Evolutionary conservation across 2,797 vertebrate species (phyloP).

Genomic region (Phataginus tetradactyla): DNA sequence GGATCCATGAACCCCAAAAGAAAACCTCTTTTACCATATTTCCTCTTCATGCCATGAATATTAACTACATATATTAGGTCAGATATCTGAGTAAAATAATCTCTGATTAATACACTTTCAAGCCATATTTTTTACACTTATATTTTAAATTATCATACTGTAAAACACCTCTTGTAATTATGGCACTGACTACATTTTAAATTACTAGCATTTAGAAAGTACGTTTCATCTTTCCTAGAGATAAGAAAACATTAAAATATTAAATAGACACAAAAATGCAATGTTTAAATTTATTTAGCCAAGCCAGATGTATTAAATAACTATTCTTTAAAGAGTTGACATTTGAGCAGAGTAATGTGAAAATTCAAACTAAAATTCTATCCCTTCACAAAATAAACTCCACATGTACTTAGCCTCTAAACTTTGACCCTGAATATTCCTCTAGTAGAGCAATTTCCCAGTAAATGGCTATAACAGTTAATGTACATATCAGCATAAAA

Average conservation of each 20-base stretch:
- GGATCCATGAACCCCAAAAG: rapidly evolving
- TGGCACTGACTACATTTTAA: neutral
- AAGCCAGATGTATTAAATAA: neutral
- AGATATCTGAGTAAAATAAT: neutral
- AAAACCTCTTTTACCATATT: neutral
- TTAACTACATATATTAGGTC: neutral
- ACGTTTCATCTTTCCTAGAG: neutral
- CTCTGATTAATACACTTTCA: neutral
- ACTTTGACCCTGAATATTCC: neutral
- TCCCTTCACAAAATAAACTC: conserved; percentile 62
- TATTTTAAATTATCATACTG: neutral
- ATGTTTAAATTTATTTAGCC: conserved; percentile 5
- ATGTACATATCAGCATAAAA: neutral
- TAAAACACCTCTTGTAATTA: neutral
- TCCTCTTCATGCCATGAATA: neutral
- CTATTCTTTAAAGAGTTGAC: conserved; percentile 30
- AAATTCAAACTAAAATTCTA: conserved; percentile 40
- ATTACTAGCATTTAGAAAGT: neutral
- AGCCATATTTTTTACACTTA: neutral
- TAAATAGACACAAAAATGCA: neutral
- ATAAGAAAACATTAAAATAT: neutral
- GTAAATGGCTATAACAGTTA: neutral
- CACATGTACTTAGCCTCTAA: neutral
- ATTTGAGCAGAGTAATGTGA: neutral
- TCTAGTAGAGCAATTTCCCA: neutral